phyloP scores from a whole-genome alignment of 2,113 vertebrate species.

The Sitta europaea region DNA sequence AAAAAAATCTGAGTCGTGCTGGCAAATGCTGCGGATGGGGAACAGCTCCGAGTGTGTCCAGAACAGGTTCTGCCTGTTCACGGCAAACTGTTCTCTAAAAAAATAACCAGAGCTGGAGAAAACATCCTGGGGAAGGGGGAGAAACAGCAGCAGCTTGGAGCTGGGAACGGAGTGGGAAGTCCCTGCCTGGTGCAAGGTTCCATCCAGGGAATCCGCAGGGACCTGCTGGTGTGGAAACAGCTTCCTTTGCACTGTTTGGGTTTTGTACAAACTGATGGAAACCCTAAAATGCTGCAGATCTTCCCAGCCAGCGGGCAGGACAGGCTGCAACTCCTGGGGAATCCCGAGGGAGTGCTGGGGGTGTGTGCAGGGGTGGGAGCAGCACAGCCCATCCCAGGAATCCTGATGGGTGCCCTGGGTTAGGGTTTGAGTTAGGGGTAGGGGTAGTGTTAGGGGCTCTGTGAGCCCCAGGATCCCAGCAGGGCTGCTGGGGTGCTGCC shows the following conservation, averaged over 20 bases:
- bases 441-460: too few relatives aligned
- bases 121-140: neutral
- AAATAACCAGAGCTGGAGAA: neutral
- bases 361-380: fast-evolving
- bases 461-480: fast-evolving
- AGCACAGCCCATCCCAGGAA: neutral
- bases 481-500: neutral
- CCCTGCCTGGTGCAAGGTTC: neutral
- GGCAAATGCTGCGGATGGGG: neutral
- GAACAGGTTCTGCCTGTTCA: slow-evolving; percentile 44
- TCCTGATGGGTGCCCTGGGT: too few relatives aligned
- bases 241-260: neutral
- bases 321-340: neutral
- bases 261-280: neutral
- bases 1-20: neutral
- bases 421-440: too few relatives aligned
- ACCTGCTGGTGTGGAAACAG: neutral
- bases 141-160: neutral
- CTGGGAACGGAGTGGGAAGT: neutral
- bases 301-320: neutral
- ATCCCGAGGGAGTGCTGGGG: neutral
- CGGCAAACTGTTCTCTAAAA: neutral
- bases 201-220: neutral
- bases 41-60: neutral
- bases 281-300: neutral